Percentiles rank a stretch among this genome's conserved stretches.
Conservation (phyloP, 2,888 invertebrate species). For the Drosophila niveifrons region DNA sequence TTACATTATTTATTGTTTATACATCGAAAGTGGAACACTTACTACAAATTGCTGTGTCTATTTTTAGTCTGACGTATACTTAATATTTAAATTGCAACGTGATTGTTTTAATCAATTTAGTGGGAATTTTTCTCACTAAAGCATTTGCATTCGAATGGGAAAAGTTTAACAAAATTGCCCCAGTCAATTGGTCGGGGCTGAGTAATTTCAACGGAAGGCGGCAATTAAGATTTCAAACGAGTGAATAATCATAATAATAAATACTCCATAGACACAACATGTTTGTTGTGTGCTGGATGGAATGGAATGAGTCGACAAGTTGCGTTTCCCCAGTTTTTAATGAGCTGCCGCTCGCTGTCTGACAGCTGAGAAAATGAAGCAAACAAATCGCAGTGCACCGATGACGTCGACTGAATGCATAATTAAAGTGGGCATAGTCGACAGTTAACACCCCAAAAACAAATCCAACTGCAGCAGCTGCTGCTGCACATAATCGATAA, state of each 20-base stretch:
- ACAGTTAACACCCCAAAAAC: conserved; percentile 21
- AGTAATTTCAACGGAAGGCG: conserved; percentile 39
- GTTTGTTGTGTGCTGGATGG: background rate
- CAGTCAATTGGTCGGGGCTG: conserved; percentile 41
- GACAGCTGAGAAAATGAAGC: conserved; percentile 1
- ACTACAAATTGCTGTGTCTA: background rate
- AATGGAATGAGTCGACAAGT: conserved; percentile 12
- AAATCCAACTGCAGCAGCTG: background rate
- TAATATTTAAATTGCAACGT: conserved; percentile 1
- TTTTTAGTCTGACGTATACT: background rate
- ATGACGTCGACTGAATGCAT: conserved; percentile 44
- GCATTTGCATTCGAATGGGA: conserved; percentile 17
- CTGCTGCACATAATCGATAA: conserved; percentile 43
- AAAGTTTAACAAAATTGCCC: conserved; percentile 33
- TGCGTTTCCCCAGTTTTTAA: background rate
- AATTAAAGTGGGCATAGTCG: conserved; percentile 44
- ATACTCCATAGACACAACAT: conserved; percentile 6
- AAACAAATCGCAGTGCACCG: conserved; percentile 3
- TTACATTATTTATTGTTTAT: too few relatives aligned
- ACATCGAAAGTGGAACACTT: too few relatives aligned
- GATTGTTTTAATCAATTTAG: conserved; percentile 33
- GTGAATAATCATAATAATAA: conserved; percentile 27
- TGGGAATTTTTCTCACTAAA: background rate
- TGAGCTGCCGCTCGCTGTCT: background rate
- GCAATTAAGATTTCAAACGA: conserved; percentile 35